Evolutionary conservation across 2,113 vertebrate genomes (phyloP), one percentile per base, ranked within the genome.

Genomic region (Daboia siamensis): DNA sequence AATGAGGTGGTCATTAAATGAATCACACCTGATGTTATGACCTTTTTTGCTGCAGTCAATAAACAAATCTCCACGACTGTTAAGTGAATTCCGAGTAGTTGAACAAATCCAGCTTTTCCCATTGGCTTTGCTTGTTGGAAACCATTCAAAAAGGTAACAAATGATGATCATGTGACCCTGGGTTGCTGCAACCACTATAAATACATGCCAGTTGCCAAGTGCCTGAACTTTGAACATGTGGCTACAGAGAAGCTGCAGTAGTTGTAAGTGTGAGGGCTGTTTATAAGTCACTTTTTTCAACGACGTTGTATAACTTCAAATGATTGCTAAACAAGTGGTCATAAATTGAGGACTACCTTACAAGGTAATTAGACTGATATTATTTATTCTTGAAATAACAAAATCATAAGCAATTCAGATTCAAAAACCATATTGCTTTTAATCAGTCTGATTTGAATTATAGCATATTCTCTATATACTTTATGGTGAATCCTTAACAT

Each of bases 371-470:
- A 61, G 9, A 56, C 94, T 90, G 33, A 33, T 87, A 2, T 10
- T n/a, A 61, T 5, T 21, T 93, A 21, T 86, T 93, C 93, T 88
- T 89, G 9, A 91, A 94, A 90, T 54, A 48, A 26, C 1, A 59
- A 6, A 21, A 87, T 56, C 51, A 61, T 21, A 2, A 12, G 44
- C 69, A 10, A 52, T 92, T 90, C n/a, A 1, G 24, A 39, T 74
- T 56, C 64, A 92, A 92, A 52, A 29, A 88, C 17, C 12, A 48
- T 1, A 5, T 90, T 33, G 46, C 90, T 91, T 95, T 92, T 54
- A 44, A 89, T 92, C 4, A 44, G 8, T 91, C 0, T 0, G 61
- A 91, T 90, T 20, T 86, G 59, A 92, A 69, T 59, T n/a, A 55
- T 11, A 87, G 59, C 3, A 54, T 88, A 88, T 88, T 92, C 4